These are phyloP conservation scores for Vidua macroura DNA, from an alignment of 2,113 vertebrate genomes.

Conservation along the genomic window DNA sequence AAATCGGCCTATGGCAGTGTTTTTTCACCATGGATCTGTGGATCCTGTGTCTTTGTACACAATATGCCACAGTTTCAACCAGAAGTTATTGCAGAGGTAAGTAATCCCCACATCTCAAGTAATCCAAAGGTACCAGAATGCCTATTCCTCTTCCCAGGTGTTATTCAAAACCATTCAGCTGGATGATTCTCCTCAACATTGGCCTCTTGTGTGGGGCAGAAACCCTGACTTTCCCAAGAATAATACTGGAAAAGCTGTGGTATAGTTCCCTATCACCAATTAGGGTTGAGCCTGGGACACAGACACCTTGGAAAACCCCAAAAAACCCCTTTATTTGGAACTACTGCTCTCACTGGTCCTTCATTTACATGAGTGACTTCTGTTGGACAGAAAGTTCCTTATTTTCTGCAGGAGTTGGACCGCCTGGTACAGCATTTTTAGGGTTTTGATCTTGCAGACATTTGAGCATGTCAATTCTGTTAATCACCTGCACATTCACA, in stretches of 20 bases:
- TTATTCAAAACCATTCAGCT: background rate
- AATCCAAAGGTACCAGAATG: background rate
- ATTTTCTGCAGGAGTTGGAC: background rate
- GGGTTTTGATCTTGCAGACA: background rate
- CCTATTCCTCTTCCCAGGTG: background rate
- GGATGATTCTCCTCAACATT: background rate
- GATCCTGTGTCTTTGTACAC: slow-evolving; percentile 80
- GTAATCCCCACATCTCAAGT: background rate
- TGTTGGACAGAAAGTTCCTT: background rate
- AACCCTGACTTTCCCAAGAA: background rate
- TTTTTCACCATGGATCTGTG: slow-evolving; percentile 78
- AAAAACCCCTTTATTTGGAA: background rate
- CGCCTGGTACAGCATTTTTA: background rate
- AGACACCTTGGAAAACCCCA: background rate
- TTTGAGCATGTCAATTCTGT: background rate
- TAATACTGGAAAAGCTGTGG: background rate
- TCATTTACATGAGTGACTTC: background rate
- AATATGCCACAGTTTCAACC: slow-evolving; percentile 72
- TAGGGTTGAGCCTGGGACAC: background rate
- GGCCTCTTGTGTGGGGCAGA: background rate
- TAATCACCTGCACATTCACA: background rate
- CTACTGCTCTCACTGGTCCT: background rate
- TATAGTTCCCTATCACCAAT: background rate
- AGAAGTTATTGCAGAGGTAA: slow-evolving; percentile 22
- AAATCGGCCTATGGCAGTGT: slow-evolving; percentile 78